phyloP scores from a whole-genome alignment of 2,888 invertebrate species.

The Rhopalosiphum nymphaeae region DNA sequence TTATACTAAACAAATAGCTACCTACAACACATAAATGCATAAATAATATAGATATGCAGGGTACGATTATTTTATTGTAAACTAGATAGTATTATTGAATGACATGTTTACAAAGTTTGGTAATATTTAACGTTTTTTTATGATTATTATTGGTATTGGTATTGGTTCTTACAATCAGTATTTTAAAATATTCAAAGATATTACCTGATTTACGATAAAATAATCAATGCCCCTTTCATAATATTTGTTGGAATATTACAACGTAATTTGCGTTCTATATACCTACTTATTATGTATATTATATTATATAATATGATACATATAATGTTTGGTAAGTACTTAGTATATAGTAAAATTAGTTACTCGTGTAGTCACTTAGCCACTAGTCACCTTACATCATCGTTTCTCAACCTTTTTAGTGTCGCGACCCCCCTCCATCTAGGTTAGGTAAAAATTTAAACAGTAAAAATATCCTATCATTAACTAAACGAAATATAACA shows the following conservation, averaged over 20 bases:
- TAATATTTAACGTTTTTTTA: background rate
- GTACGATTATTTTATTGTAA: background rate
- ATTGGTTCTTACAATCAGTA: background rate
- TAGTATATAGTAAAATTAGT: background rate
- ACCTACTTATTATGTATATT: background rate
- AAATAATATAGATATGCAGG: background rate
- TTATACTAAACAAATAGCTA: background rate
- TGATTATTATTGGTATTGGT: background rate
- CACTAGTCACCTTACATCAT: too few relatives aligned
- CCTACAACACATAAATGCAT: background rate
- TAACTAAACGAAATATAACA: background rate
- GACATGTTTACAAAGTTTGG: background rate
- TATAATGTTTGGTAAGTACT: background rate
- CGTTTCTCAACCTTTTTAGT: too few relatives aligned
- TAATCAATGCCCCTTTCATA: background rate
- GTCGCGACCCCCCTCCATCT: too few relatives aligned
- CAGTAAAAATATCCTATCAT: constrained; percentile 2
- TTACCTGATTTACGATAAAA: background rate
- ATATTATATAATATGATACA: background rate
- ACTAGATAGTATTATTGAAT: background rate
- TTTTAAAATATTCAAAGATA: background rate
- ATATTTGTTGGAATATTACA: background rate
- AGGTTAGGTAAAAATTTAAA: background rate
- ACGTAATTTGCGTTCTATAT: background rate
- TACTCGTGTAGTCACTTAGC: background rate